Evolutionary conservation across 1,140 invertebrate genomes (phyloP).

Genomic region (Chelonus insularis): DNA sequence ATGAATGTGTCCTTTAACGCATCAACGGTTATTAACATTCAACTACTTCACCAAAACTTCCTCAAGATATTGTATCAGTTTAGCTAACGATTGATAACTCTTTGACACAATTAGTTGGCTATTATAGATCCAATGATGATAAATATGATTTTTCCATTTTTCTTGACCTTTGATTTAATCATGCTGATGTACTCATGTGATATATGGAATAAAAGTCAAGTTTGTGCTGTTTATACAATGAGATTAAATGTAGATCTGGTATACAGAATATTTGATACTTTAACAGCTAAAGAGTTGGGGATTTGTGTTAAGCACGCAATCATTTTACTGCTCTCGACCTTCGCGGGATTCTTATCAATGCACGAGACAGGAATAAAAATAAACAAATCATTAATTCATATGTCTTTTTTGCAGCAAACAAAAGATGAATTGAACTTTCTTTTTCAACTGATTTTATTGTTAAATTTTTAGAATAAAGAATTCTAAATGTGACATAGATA

Average conservation of each 20-base stretch:
- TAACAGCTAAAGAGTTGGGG: background rate
- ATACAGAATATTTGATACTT: background rate
- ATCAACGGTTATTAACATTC: background rate
- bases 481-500: background rate
- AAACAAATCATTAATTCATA: background rate
- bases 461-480: too few species aligned
- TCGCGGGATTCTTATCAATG: background rate
- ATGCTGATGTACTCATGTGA: background rate
- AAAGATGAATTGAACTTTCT: background rate
- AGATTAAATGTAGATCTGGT: background rate
- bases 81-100: background rate
- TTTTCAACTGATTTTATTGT: background rate
- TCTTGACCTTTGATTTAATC: background rate
- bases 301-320: background rate
- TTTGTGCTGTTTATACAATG: background rate
- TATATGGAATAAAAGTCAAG: background rate
- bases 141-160: background rate
- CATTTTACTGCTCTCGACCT: background rate
- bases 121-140: too few species aligned
- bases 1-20: slow-evolving; percentile 9
- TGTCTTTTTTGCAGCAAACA: too few species aligned
- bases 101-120: too few species aligned
- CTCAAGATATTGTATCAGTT: background rate
- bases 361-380: background rate
- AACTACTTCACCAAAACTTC: background rate